These are phyloP conservation scores for Andrena hattorfiana DNA, from an alignment of 2,888 invertebrate species.

Conservation along the genomic window DNA sequence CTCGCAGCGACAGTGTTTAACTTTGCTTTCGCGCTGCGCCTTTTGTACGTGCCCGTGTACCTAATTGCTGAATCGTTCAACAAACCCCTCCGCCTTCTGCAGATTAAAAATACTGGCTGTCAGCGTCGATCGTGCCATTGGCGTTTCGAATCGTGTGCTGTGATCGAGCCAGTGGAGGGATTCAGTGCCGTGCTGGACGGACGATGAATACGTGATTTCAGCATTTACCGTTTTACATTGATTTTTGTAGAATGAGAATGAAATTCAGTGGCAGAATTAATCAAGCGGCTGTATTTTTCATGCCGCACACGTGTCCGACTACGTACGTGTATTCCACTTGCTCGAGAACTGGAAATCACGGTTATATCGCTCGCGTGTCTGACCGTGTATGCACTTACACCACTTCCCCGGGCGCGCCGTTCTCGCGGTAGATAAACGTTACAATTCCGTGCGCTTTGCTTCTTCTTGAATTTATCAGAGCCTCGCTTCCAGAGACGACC, in stretches of 20 bases:
- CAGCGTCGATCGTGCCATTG: too few relatives aligned
- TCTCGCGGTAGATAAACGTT: background rate
- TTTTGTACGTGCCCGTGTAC: background rate
- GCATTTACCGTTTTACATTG: too few relatives aligned
- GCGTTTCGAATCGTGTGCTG: too few relatives aligned
- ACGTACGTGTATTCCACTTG: background rate
- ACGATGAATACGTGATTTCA: too few relatives aligned
- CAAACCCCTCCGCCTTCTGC: background rate
- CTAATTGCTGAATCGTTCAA: background rate
- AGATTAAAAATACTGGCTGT: too few relatives aligned
- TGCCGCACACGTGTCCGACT: background rate
- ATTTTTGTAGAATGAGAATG: too few relatives aligned
- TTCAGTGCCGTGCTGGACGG: too few relatives aligned
- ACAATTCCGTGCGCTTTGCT: background rate
- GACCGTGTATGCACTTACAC: conserved; percentile 10
- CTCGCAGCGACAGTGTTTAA: conserved; percentile 22
- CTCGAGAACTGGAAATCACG: background rate
- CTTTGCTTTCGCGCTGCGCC: background rate
- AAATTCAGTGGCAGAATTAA: too few relatives aligned
- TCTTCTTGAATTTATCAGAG: background rate
- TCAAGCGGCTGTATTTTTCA: too few relatives aligned
- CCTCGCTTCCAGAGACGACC: background rate
- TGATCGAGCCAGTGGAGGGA: too few relatives aligned
- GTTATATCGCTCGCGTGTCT: conserved; percentile 12
- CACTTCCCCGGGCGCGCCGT: background rate